Conservation (phyloP, 2,888 invertebrate species). For the Morpho deidamia region DNA sequence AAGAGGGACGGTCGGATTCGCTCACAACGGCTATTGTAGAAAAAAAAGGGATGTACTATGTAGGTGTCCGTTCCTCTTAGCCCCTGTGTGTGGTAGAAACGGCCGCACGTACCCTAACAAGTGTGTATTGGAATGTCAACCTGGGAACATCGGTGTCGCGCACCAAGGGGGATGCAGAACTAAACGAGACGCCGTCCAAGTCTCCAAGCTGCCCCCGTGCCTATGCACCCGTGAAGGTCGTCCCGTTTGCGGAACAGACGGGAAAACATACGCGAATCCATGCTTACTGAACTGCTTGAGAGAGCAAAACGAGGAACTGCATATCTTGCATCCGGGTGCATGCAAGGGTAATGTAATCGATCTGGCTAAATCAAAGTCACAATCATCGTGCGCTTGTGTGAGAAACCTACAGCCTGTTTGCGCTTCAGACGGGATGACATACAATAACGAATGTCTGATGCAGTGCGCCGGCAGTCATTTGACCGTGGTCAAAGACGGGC, state of each 20-base stretch:
- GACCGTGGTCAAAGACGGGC: conserved; percentile 16
- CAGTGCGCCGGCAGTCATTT: conserved; percentile 47
- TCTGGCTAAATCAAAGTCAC: not conserved
- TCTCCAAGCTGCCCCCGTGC: conserved; percentile 11
- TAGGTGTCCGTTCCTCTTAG: conserved; percentile 6
- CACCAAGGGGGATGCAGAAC: conserved; percentile 1
- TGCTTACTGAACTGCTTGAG: conserved; percentile 36
- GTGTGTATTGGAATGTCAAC: conserved; percentile 34
- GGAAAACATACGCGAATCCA: conserved; percentile 33
- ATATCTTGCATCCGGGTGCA: conserved; percentile 20
- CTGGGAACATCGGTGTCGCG: not conserved
- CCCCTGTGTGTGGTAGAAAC: conserved; percentile 17
- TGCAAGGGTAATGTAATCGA: conserved; percentile 11
- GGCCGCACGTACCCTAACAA: conserved; percentile 33
- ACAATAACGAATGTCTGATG: conserved; percentile 82
- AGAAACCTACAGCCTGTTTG: conserved; percentile 72
- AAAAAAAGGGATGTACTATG: not conserved
- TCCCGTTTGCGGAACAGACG: conserved; percentile 6
- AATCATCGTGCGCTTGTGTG: conserved; percentile 28
- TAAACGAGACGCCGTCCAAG: not conserved
- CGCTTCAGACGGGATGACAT: conserved; percentile 83
- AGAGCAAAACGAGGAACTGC: conserved; percentile 22
- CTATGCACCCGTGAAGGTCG: conserved; percentile 31
- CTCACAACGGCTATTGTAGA: conserved; percentile 1
- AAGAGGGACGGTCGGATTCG: not conserved